Evolutionary conservation across 2,888 invertebrate species (phyloP), one percentile per base, ranked within the genome.

Genomic region (Coronaproctus castanopsis): DNA sequence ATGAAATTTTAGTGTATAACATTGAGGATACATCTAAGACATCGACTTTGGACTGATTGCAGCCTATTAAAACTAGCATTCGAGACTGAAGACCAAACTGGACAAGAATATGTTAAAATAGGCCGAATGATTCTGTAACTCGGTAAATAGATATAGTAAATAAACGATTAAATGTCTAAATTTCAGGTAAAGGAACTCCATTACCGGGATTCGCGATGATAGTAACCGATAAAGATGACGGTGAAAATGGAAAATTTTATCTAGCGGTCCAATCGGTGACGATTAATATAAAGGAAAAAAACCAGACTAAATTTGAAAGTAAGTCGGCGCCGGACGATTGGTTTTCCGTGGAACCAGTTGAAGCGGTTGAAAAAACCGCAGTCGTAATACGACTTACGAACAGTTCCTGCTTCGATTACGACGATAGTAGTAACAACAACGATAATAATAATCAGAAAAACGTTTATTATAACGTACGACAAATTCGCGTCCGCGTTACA

Each of bases 311-410:
- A n/a, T n/a, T n/a, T n/a, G n/a, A n/a, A 1, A 73, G 80, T 0
- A 75, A 73, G 59, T 52, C 62, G 20, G 57, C 65, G 54, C 66
- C 65, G 1, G 52, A 62, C 5, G 57, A 65, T 53, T 66, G 66
- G 66, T 66, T 67, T 70, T 71, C 76, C 0, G 78, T 87, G 0
- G 81, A 78, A 58, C 84, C 84, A 0, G 74, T 75, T 19, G 75
- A 78, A 20, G 84, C 82, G 0, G 80, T 82, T 68, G 85, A 85
- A 1, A 76, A 83, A 62, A 83, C 85, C 0, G 84, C 85, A 0
- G 78, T 87, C 0, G 81, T 83, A 36, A 78, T 87, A 3, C 81
- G 80, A 71, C 80, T 86, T 0, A 74, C 76, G 58, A 78, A 85
- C 67, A 77, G 81, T 1, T 73, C 75, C 1, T 78, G 77, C 60